Evolutionary conservation across 2,888 invertebrate genomes (phyloP), one percentile per base, ranked within the genome.

Genomic region (Nyleta sp.): DNA sequence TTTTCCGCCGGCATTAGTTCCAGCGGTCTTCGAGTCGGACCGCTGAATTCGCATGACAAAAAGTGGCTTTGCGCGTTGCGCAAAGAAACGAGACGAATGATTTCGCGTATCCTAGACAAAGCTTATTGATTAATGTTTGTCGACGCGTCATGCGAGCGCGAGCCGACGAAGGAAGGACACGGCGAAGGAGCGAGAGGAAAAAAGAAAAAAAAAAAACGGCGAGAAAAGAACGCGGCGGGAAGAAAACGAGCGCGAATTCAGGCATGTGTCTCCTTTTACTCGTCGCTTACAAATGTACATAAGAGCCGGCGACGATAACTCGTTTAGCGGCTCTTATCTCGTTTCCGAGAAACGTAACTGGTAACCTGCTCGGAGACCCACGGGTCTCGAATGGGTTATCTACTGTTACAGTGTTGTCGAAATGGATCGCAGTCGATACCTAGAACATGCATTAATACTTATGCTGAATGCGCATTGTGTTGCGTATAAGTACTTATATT

Each of bases 101-200:
- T 78, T 60, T 65, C 59, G 57, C 50, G 64, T 57, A 57, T 78
- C 70, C 59, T 62, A 73, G 78, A 78, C 68, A 70, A 78, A 67
- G 78, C 55, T 24, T 60, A 74, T 78, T 78, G 78, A 78, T 78
- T 68, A 79, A 79, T 79, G 74, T 71, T 73, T 33, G 18, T 35
- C 6, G 35, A 35, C 6, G 35, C 35, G 35, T 11, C 35, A 35
- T 35, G n/a, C 35, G 11, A 35, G n/a, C 35, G 35, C 35, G 15
- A 18, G 48, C 22, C 31, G 24, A 46, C 11, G 52, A 52, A 22
- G 10, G 11, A 46, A 24, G 24, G 31, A 31, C 6, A 50, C 20
- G 38, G 18, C 15, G 38, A 55, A 11, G 15, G n/a, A 31, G 35
- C 13, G 31, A 18, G 17, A 1, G 20, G 24, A 40, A 28, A 11